These are phyloP conservation scores for Zaprionus davidi DNA, from an alignment of 1,140 invertebrate genomes.

Conservation along the genomic window DNA sequence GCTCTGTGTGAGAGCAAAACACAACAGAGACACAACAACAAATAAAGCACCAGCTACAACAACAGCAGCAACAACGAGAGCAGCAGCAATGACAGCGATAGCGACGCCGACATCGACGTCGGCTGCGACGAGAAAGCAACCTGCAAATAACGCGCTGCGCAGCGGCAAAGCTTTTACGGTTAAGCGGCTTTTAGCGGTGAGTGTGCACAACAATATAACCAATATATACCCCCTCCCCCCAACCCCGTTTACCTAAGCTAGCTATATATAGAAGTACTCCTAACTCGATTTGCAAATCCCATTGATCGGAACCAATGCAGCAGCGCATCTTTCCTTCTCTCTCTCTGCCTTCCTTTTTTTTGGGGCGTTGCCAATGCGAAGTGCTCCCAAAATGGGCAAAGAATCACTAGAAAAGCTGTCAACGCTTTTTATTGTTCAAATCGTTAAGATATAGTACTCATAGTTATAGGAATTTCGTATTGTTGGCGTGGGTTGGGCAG, in stretches of 20 bases:
- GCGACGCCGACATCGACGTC: slow-evolving; percentile 36
- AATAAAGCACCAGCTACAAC: slow-evolving; percentile 12
- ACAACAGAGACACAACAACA: slow-evolving; percentile 16
- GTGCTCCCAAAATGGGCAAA: slow-evolving; percentile 53
- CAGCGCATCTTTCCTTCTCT: background rate
- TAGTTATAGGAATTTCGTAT: slow-evolving; percentile 49
- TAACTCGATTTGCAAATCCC: slow-evolving; percentile 42
- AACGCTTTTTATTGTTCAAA: slow-evolving; percentile 34
- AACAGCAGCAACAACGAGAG: background rate
- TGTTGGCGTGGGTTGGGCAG: slow-evolving; percentile 36
- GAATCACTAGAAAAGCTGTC: background rate
- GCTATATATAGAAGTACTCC: slow-evolving; percentile 2
- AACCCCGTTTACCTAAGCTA: fast-evolving
- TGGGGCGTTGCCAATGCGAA: slow-evolving; percentile 75
- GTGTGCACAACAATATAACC: slow-evolving; percentile 50
- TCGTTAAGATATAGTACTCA: slow-evolving; percentile 25
- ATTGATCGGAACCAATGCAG: slow-evolving; percentile 26
- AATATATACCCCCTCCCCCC: background rate
- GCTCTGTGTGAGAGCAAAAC: slow-evolving; percentile 36
- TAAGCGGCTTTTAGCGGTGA: slow-evolving; percentile 82
- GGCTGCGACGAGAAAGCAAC: slow-evolving; percentile 72
- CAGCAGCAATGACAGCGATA: slow-evolving; percentile 22
- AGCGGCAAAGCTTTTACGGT: slow-evolving; percentile 74
- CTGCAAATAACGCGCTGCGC: slow-evolving; percentile 68
- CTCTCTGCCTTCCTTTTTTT: slow-evolving; percentile 18